Evolutionary conservation across 35 echinoderm and acorn worm genomes (phyloP), one percentile per base, ranked within the genome.

Genomic region (Diadema setosum): DNA sequence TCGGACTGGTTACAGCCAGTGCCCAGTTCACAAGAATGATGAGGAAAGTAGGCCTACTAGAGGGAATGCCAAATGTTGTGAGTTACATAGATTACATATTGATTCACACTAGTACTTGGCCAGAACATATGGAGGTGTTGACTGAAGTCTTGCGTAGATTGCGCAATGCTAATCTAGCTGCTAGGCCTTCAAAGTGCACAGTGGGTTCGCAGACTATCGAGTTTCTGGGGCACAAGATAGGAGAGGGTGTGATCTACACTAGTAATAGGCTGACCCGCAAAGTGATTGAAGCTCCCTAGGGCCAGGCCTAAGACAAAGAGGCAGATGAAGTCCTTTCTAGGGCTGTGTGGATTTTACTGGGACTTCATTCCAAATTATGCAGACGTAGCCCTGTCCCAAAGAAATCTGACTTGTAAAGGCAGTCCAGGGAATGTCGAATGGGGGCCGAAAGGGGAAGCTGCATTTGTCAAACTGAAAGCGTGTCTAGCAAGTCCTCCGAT

Each of bases 311-410:
- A n/a, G n/a, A n/a, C n/a, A n/a, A n/a, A n/a, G n/a, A n/a, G n/a
- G n/a, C n/a, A 90, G 33, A 20, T 90, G 21, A 15, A 23, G 18
- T 42, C 45, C 7, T 90, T 90, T 40, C 16, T 85, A 3, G 76
- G 87, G 4, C 30, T 90, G 36, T 42, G 55, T 16, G 60, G 75
- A 7, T 82, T 60, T 30, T 82, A 65, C 44, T 58, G 78, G 31
- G 80, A 46, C 16, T 90, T 58, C 37, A 90, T 90, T 14, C 87
- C 75, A 2, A 45, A 49, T 3, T 90, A 64, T 65, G 42, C 87
- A 24, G 40, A 82, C 1, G 34, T 90, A 41, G n/a, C n/a, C n/a
- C 75, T 56, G 2, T 80, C 3, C 46, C 83, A 12, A 32, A 24
- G 17, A 43, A 80, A 1, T n/a, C 39, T 90, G 33, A 45, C 34